phyloP scores from a whole-genome alignment of 2,888 invertebrate species.

The Muscina levida region DNA sequence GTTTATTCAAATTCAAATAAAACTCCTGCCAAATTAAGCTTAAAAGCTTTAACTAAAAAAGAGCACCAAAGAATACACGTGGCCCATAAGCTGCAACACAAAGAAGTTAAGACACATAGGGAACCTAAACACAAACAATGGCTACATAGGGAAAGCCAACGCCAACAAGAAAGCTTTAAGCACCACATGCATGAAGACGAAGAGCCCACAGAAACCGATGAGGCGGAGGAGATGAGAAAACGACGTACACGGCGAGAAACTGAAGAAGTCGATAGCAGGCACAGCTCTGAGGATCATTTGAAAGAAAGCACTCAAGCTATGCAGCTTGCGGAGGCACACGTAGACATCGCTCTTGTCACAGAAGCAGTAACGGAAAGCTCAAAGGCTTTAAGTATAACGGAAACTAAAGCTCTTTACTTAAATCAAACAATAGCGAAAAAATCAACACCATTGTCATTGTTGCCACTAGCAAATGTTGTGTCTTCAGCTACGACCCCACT shows the following conservation, averaged over 20 bases:
- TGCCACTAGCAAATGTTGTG: not conserved
- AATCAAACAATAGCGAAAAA: slow-evolving; percentile 37
- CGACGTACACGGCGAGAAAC: slow-evolving; percentile 47
- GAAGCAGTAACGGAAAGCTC: slow-evolving; percentile 38
- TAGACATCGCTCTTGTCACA: slow-evolving; percentile 21
- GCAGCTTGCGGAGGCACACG: not conserved
- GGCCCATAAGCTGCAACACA: slow-evolving; percentile 68
- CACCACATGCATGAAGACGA: not conserved
- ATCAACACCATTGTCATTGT: not conserved
- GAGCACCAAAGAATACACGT: slow-evolving; percentile 67
- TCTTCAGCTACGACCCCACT: slow-evolving; percentile 12
- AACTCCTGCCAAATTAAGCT: slow-evolving; percentile 68
- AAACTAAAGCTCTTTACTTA: not conserved
- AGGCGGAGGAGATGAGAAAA: not conserved
- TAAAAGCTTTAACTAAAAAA: slow-evolving; percentile 60
- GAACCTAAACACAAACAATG: slow-evolving; percentile 43
- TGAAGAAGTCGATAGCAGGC: slow-evolving; percentile 42
- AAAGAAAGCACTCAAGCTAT: slow-evolving; percentile 57
- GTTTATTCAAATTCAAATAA: slow-evolving; percentile 61
- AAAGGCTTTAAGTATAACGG: not conserved
- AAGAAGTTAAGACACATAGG: slow-evolving; percentile 67
- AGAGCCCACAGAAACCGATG: slow-evolving; percentile 11
- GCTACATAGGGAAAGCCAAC: slow-evolving; percentile 28
- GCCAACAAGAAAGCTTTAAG: slow-evolving; percentile 57
- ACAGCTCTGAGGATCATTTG: slow-evolving; percentile 36